Conservation (phyloP, 2,888 invertebrate species). For the Drosophila koepferae region DNA sequence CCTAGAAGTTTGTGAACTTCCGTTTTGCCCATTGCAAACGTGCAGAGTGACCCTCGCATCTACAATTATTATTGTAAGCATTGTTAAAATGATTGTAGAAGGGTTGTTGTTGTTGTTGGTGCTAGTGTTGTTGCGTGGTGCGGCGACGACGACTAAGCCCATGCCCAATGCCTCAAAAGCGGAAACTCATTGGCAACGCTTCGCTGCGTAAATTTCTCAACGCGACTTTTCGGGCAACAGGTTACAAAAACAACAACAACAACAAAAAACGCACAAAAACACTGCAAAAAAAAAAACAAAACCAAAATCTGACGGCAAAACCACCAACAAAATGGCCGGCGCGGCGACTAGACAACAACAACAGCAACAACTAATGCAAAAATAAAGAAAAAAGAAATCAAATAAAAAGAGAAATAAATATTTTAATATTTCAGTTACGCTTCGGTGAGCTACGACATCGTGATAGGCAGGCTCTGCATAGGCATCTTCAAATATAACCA, state of each 20-base stretch:
- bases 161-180: conserved; percentile 73
- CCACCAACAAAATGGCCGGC: conserved; percentile 75
- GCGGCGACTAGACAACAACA: conserved; percentile 43
- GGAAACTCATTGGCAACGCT: conserved; percentile 85
- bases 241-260: conserved; percentile 48
- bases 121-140: conserved; percentile 42
- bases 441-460: conserved; percentile 79
- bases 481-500: conserved; percentile 71
- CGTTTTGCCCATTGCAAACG: neutral
- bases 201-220: conserved; percentile 81
- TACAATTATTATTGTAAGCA: conserved; percentile 35
- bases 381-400: conserved; percentile 7
- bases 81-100: conserved; percentile 52
- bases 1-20: neutral
- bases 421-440: conserved; percentile 82
- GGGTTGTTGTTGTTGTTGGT: conserved; percentile 28
- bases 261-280: conserved; percentile 37
- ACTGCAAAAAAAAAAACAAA: conserved; percentile 46
- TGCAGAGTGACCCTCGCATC: conserved; percentile 15
- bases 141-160: conserved; percentile 64
- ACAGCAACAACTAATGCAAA: conserved; percentile 29
- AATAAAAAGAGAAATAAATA: conserved; percentile 43
- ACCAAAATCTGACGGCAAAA: conserved; percentile 73
- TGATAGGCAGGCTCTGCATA: conserved; percentile 71
- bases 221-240: conserved; percentile 72